Evolutionary conservation across 2,797 vertebrate genomes (phyloP).

Genomic region (Chlorospingus flavigularis): DNA sequence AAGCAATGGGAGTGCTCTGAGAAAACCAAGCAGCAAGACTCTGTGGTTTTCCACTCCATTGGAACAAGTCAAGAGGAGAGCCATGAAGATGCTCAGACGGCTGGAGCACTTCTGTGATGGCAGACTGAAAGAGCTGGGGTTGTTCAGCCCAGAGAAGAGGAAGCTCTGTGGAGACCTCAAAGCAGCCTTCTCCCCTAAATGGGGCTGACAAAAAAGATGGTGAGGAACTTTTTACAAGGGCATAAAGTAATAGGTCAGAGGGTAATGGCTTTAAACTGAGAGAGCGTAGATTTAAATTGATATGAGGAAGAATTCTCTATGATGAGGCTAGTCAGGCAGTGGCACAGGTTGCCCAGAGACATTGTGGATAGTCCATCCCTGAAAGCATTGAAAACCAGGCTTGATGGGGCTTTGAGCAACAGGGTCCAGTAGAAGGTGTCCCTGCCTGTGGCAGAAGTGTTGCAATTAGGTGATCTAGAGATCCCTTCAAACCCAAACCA

Average conservation of each 20-base stretch:
- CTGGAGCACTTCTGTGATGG: background rate
- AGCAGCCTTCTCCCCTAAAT: background rate
- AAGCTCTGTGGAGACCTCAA: background rate
- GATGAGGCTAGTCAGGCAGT: background rate
- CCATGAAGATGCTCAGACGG: background rate
- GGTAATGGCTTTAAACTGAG: background rate
- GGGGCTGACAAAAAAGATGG: background rate
- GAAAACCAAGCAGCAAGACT: background rate
- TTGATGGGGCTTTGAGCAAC: background rate
- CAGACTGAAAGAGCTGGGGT: background rate
- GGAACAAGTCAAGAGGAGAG: background rate
- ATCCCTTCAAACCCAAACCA: background rate
- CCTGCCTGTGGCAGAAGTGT: background rate
- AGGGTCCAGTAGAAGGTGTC: background rate
- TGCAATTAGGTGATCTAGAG: background rate
- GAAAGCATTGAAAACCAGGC: rapidly evolving
- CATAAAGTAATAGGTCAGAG: background rate
- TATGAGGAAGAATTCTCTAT: background rate
- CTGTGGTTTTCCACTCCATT: background rate
- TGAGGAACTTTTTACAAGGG: background rate
- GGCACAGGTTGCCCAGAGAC: background rate
- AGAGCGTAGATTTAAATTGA: rapidly evolving
- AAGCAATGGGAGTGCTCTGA: background rate
- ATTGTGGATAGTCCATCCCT: background rate
- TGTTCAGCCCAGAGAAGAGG: background rate